Percentiles rank a stretch among this genome's conserved stretches.
These are phyloP conservation scores for Bujurquina vittata DNA, from an alignment of 2,113 vertebrate genomes.

Conservation along the genomic window DNA sequence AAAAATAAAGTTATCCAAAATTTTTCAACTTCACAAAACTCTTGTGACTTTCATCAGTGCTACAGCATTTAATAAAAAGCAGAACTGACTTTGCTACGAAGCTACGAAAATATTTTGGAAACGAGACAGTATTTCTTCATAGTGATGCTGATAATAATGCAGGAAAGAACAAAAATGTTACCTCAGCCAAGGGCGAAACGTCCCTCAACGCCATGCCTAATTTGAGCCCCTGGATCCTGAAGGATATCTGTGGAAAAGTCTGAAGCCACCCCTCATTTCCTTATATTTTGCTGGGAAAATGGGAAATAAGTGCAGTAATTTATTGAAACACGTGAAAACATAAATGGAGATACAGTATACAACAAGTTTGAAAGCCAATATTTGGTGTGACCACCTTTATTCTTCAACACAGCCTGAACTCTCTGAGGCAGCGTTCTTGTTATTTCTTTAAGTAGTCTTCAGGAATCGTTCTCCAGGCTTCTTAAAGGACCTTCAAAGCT, in stretches of 20 bases:
- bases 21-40: not conserved
- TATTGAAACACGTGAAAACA: not conserved
- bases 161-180: not conserved
- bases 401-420: not conserved
- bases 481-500: too few relatives aligned
- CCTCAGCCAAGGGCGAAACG: not conserved
- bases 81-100: not conserved
- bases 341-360: not conserved
- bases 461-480: not conserved
- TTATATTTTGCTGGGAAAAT: not conserved
- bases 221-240: not conserved
- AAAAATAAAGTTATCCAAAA: not conserved
- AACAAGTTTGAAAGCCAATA: not conserved
- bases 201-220: not conserved
- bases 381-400: not conserved
- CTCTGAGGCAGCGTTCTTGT: not conserved
- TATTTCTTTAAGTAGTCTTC: not conserved
- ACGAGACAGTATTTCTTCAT: not conserved
- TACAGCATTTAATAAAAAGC: not conserved
- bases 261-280: not conserved
- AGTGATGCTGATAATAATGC: not conserved
- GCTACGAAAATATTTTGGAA: not conserved
- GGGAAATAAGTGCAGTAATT: not conserved
- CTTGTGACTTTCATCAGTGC: not conserved
- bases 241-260: not conserved